phyloP scores from a whole-genome alignment of 2,113 vertebrate species.

The Chelonoidis abingdonii region DNA sequence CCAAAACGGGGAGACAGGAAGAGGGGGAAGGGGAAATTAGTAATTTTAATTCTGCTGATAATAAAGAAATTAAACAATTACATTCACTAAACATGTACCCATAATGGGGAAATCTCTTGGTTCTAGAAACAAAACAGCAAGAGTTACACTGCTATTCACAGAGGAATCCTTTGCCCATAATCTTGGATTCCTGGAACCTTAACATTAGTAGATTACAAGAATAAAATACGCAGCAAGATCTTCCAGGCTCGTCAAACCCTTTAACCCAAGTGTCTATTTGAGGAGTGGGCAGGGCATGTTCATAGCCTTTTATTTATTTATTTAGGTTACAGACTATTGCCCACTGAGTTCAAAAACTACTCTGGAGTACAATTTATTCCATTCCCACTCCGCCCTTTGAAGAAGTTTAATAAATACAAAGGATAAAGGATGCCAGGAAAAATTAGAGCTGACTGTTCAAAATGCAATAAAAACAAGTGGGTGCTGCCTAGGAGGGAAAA shows the following conservation, averaged over 20 bases:
- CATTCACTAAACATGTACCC: background rate
- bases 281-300: background rate
- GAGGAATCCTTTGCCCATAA: background rate
- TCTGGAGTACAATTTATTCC: constrained; percentile 38
- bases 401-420: constrained; percentile 71
- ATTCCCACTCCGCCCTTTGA: background rate
- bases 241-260: background rate
- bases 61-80: background rate
- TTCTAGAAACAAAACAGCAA: constrained; percentile 16
- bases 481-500: constrained; percentile 25
- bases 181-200: background rate
- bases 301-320: background rate
- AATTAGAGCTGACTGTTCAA: constrained; percentile 67
- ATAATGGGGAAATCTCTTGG: background rate
- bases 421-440: constrained; percentile 70
- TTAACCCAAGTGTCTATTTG: background rate
- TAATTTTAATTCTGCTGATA: background rate
- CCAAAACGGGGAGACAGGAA: fast-evolving
- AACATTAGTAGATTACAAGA: background rate
- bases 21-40: background rate
- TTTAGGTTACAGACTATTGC: background rate
- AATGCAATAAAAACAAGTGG: constrained; percentile 62
- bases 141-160: constrained; percentile 28
- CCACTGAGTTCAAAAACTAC: constrained; percentile 27
- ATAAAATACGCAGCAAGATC: background rate